A percentile compares a stretch with the other conserved stretches of the same genome.
Evolutionary conservation across 2,888 invertebrate species (phyloP).

Genomic region (Isotomurus palustris): DNA sequence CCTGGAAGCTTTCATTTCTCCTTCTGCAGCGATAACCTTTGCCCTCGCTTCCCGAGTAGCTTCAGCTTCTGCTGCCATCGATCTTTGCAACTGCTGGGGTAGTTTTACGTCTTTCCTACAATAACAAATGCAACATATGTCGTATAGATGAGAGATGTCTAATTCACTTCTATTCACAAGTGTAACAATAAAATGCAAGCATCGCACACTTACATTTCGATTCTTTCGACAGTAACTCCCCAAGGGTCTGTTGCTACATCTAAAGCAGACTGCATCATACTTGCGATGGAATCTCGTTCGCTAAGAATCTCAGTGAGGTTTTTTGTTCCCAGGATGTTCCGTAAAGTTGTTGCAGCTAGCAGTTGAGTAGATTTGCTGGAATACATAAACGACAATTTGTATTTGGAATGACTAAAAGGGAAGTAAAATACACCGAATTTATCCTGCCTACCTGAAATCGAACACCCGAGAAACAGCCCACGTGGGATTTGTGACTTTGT

Average conservation of each 20-base stretch:
- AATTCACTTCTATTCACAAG: too few relatives aligned
- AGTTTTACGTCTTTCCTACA: slow-evolving; percentile 24
- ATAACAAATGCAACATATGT: too few relatives aligned
- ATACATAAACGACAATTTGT: too few relatives aligned
- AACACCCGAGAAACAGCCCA: slow-evolving; percentile 56
- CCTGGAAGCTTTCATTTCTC: slow-evolving; percentile 92
- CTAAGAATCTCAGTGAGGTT: neutral
- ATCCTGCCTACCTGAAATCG: slow-evolving; percentile 47
- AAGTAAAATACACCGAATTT: slow-evolving; percentile 12
- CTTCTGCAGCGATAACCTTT: slow-evolving; percentile 89
- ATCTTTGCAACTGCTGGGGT: slow-evolving; percentile 17
- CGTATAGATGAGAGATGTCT: too few relatives aligned
- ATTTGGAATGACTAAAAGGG: too few relatives aligned
- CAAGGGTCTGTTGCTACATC: slow-evolving; percentile 29
- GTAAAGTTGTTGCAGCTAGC: slow-evolving; percentile 16
- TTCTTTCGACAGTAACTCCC: slow-evolving; percentile 26
- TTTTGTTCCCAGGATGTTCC: slow-evolving; percentile 3
- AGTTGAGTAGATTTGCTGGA: too few relatives aligned
- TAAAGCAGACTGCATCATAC: slow-evolving; percentile 12
- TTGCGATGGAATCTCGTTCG: slow-evolving; percentile 11
- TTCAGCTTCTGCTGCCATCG: slow-evolving; percentile 54
- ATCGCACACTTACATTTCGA: too few relatives aligned
- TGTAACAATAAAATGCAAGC: too few relatives aligned
- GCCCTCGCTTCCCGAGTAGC: slow-evolving; percentile 53
- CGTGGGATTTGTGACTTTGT: slow-evolving; percentile 52